Conservation (phyloP, 2,113 vertebrate genomes). For the Grantiella picta region DNA sequence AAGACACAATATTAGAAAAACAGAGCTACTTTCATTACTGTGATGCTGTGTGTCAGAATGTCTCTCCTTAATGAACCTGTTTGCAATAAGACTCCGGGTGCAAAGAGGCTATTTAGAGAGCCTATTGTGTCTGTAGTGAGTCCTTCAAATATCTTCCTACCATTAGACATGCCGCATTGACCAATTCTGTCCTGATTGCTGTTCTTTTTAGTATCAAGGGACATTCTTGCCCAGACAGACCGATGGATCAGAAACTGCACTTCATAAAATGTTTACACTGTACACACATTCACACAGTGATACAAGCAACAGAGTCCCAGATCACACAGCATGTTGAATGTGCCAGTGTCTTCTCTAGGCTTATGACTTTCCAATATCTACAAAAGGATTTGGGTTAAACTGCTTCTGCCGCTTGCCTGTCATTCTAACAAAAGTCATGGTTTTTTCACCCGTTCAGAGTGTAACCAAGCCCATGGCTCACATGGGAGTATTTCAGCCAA, state of each 20-base stretch:
- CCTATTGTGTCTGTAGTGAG: constrained; percentile 83
- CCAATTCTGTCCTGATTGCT: constrained; percentile 88
- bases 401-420: constrained; percentile 58
- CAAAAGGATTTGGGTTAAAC: constrained; percentile 77
- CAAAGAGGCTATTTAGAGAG: constrained; percentile 87
- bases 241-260: constrained; percentile 82
- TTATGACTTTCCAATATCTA: constrained; percentile 75
- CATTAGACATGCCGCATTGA: constrained; percentile 87
- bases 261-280: constrained; percentile 87
- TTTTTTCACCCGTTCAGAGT: background rate
- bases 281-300: constrained; percentile 69
- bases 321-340: constrained; percentile 72
- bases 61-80: constrained; percentile 87
- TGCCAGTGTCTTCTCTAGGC: constrained; percentile 73
- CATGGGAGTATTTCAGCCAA: constrained; percentile 60
- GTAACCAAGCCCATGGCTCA: constrained; percentile 42
- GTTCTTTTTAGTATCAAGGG: constrained; percentile 81
- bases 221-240: constrained; percentile 82
- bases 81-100: constrained; percentile 85
- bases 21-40: constrained; percentile 85
- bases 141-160: constrained; percentile 84
- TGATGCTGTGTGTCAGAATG: constrained; percentile 85
- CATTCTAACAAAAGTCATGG: constrained; percentile 65
- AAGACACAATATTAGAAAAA: constrained; percentile 85
- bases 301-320: constrained; percentile 69